Evolutionary conservation across 2,888 invertebrate species (phyloP).

Genomic region (Caenorhabditis sp.): DNA sequence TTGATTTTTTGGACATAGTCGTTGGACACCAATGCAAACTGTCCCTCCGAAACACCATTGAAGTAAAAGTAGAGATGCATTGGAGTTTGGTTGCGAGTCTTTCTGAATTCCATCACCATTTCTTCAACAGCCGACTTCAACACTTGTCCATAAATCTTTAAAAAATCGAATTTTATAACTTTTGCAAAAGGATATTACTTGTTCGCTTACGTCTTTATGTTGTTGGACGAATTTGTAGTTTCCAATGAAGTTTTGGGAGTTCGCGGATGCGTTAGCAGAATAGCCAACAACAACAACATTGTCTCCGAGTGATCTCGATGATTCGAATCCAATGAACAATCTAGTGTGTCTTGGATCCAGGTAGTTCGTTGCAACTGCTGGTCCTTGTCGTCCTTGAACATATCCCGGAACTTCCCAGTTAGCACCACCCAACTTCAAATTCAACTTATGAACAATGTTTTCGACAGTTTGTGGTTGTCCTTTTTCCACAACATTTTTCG

Average conservation of each 20-base stretch:
- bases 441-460: constrained; percentile 9
- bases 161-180: not conserved
- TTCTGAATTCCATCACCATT: constrained; percentile 4
- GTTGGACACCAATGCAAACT: constrained; percentile 1
- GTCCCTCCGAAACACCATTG: constrained; percentile 35
- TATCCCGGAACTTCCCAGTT: not conserved
- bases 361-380: not conserved
- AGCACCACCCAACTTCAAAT: not conserved
- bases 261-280: constrained; percentile 9
- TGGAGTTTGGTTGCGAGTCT: not conserved
- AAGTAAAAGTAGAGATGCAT: constrained; percentile 17
- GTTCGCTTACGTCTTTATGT: not conserved
- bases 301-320: not conserved
- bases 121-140: constrained; percentile 6
- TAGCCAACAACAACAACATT: constrained; percentile 8
- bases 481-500: not conserved
- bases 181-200: no score
- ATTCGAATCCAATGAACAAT: not conserved
- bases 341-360: not conserved
- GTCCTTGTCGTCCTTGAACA: not conserved
- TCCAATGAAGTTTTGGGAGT: constrained; percentile 19
- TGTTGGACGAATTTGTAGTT: constrained; percentile 16
- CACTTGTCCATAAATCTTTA: not conserved
- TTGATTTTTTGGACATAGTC: constrained; percentile 9
- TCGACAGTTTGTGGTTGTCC: constrained; percentile 1